A percentile compares a stretch with the other conserved stretches of the same genome.
phyloP scores from a whole-genome alignment of 92 coral and sea anemone species.

The Zoanthus sansibaricus region DNA sequence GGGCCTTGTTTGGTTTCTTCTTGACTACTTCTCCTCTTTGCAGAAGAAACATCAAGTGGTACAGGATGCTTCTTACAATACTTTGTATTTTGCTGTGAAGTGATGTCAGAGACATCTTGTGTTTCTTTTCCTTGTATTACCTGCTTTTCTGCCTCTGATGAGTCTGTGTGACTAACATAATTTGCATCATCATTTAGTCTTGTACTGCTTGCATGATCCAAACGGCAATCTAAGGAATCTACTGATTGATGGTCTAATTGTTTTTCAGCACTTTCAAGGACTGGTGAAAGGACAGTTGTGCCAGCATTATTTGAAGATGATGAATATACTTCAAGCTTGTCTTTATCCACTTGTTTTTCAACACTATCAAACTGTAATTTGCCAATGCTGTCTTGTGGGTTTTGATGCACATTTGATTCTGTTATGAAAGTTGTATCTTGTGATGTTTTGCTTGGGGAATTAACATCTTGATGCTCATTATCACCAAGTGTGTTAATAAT shows the following conservation, averaged over 20 bases:
- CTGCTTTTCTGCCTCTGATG: neutral
- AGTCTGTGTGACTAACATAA: neutral
- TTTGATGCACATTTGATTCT: neutral
- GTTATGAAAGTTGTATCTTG: neutral
- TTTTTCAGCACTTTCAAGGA: neutral
- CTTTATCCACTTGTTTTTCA: neutral
- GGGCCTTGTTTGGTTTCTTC: conserved; percentile 13
- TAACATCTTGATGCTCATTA: neutral
- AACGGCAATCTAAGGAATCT: too few relatives aligned
- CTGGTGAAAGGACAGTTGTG: neutral
- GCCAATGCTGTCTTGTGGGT: neutral
- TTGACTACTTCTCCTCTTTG: neutral
- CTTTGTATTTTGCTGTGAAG: neutral
- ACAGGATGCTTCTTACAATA: conserved; percentile 27
- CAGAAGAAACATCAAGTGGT: conserved; percentile 20
- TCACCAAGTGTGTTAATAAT: conserved; percentile 8
- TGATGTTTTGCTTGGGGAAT: neutral
- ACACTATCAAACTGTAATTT: conserved; percentile 22
- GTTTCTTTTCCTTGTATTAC: neutral
- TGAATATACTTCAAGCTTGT: too few relatives aligned
- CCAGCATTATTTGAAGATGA: neutral
- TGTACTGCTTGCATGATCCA: neutral
- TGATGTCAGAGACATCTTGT: neutral
- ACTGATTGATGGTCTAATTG: neutral
- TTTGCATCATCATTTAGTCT: neutral